Base-by-base conservation (phyloP, 2,113 vertebrate genomes). In the Lasiurus borealis region DNA sequence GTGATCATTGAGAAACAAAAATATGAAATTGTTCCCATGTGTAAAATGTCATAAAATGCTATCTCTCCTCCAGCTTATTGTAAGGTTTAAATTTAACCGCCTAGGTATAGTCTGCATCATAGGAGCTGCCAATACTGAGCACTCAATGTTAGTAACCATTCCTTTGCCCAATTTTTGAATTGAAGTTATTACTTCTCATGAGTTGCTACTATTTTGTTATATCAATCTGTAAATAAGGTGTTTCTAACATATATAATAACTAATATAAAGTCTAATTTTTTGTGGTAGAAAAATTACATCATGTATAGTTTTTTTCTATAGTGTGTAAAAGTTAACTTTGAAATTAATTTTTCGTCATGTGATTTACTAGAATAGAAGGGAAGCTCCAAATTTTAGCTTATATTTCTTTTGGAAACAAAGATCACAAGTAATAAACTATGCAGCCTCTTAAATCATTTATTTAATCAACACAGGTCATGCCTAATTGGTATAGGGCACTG, bases 1-100 rank as follows among this genome's bases (percentile, higher is more conserved):
- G 62, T 92, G 62, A 85, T 96, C 54, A 90, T 80, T 23, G 29
- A 85, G 48, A 93, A 93, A 94, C 85, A 90, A 96, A 97, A 93
- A 83, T 75, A 82, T 46, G 81, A 88, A 97, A 44, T 25, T 82
- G 88, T 76, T 75, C 64, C 54, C 72, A 84, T 5, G 50, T 91
- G 90, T 62, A 94, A 96, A 90, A 88, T 90, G 50, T 34, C 52
- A 85, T 82, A 93, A 95, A 92, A 72, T 59, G 46, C 46, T 76
- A 46, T 62, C 25, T 73, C 69, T 90, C 5, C 48, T 36, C 8
- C 9, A 93, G 31, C 34, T 66, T 93, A 90, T n/a, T 69, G 27
- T 68, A 44, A 90, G 8, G 34, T 76, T 73, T 71, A 64, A 93
- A 48, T 57, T 84, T 25, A 87, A 66, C 10, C 31, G 3, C 44